Conservation (phyloP, 35 echinoderm and acorn worm genomes). For the Ophioderma brevispina region DNA sequence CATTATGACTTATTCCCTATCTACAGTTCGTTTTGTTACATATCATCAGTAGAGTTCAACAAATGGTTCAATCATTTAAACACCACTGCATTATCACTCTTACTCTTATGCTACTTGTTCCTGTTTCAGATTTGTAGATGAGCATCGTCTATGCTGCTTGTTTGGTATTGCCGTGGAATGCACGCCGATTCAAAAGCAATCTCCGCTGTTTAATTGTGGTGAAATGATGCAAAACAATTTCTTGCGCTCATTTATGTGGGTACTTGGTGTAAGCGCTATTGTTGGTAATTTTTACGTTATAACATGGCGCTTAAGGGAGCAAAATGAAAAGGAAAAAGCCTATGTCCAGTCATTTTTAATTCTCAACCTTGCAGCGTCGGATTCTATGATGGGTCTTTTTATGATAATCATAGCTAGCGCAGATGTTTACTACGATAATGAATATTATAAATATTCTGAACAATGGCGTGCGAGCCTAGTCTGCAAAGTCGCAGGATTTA, state of each 20-base stretch:
- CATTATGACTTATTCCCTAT: too few relatives aligned
- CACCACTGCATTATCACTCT: too few relatives aligned
- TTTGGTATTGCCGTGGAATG: not conserved
- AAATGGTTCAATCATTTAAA: too few relatives aligned
- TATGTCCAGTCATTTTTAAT: constrained; percentile 20
- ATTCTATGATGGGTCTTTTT: constrained; percentile 70
- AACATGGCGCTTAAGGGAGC: not conserved
- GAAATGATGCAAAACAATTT: constrained; percentile 33
- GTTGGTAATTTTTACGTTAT: constrained; percentile 56
- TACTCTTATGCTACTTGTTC: too few relatives aligned
- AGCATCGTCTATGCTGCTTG: not conserved
- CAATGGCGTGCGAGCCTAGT: constrained; percentile 31
- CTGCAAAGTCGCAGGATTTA: constrained; percentile 52
- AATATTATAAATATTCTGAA: constrained; percentile 17
- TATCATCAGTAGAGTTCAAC: too few relatives aligned
- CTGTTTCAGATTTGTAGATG: not conserved
- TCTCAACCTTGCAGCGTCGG: constrained; percentile 50
- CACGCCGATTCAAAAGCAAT: not conserved
- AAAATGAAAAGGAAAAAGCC: not conserved
- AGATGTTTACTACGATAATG: constrained; percentile 36
- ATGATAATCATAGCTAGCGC: constrained; percentile 53
- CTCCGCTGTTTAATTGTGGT: constrained; percentile 19
- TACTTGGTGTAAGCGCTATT: constrained; percentile 43
- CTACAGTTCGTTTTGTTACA: too few relatives aligned
- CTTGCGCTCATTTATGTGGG: constrained; percentile 44